A percentile compares a stretch with the other conserved stretches of the same genome.
phyloP scores from a whole-genome alignment of 2,113 vertebrate species.

The Emydocephalus ijimae region DNA sequence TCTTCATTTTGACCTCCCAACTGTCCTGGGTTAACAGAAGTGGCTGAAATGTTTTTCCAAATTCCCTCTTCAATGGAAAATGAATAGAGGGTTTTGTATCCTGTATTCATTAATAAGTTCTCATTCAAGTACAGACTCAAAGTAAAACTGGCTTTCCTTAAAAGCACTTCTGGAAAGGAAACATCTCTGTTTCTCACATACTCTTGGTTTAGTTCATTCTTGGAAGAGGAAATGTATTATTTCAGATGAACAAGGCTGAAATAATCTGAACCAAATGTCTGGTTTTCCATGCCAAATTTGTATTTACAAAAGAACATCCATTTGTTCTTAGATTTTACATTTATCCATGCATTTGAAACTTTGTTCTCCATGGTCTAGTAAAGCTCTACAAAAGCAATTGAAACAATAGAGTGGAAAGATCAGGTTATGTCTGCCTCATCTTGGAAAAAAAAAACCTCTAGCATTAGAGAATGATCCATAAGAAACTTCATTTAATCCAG shows the following conservation, averaged over 20 bases:
- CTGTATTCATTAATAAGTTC: background rate
- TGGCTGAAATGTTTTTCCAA: background rate
- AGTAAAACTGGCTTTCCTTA: background rate
- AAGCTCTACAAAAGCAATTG: background rate
- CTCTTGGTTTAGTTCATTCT: constrained; percentile 30
- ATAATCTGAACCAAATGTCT: background rate
- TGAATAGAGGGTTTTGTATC: background rate
- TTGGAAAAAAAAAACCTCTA: background rate
- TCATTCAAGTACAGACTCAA: background rate
- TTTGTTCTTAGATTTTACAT: background rate
- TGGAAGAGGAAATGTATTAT: constrained; percentile 27
- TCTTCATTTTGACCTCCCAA: background rate
- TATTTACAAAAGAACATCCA: background rate
- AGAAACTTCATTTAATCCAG: background rate
- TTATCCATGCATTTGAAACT: background rate
- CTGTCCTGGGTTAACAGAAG: background rate
- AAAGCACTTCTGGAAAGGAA: constrained; percentile 21
- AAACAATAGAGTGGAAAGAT: background rate
- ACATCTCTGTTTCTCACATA: constrained; percentile 7
- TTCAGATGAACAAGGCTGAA: constrained; percentile 8
- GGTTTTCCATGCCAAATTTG: background rate
- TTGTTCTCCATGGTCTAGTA: background rate
- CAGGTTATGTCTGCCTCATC: background rate
- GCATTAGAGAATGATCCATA: background rate
- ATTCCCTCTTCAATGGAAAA: background rate